A percentile compares a stretch with the other conserved stretches of the same genome.
Evolutionary conservation across 2,797 vertebrate genomes (phyloP).

Genomic region (Micropoecilia bifurca): DNA sequence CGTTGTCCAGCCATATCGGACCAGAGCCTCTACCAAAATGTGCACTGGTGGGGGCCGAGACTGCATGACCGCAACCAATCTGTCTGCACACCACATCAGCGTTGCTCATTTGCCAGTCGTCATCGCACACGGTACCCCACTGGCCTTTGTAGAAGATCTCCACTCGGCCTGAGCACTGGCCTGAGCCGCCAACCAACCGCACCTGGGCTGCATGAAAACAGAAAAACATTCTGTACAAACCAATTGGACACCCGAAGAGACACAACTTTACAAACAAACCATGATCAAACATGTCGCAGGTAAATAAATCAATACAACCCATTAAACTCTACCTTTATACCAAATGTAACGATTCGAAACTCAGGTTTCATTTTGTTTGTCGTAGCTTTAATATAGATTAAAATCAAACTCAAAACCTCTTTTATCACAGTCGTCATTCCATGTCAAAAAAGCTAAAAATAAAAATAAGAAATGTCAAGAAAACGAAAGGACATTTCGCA

Average conservation of each 20-base stretch:
- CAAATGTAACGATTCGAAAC: neutral
- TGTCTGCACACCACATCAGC: conserved; percentile 74
- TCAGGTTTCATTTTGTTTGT: neutral
- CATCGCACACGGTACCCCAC: conserved; percentile 78
- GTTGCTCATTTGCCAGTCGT: conserved; percentile 60
- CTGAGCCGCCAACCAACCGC: conserved; percentile 41
- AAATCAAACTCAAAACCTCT: neutral
- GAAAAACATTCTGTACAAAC: conserved; percentile 6
- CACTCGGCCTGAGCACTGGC: conserved; percentile 72
- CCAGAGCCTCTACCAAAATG: conserved; percentile 72
- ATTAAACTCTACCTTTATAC: neutral
- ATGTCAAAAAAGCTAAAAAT: too few relatives aligned
- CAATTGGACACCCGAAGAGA: neutral
- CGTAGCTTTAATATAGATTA: neutral
- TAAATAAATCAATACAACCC: neutral
- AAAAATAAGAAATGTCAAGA: too few relatives aligned
- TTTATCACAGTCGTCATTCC: neutral
- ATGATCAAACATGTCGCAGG: neutral
- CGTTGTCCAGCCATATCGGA: conserved; percentile 77
- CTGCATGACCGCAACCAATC: conserved; percentile 68
- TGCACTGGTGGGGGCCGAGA: conserved; percentile 54
- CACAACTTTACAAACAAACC: neutral
- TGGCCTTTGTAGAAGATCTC: conserved; percentile 61
- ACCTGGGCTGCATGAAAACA: conserved; percentile 53
- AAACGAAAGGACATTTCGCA: neutral